phyloP scores from a whole-genome alignment of 2,888 invertebrate species.

The Metacarcinus magister region DNA sequence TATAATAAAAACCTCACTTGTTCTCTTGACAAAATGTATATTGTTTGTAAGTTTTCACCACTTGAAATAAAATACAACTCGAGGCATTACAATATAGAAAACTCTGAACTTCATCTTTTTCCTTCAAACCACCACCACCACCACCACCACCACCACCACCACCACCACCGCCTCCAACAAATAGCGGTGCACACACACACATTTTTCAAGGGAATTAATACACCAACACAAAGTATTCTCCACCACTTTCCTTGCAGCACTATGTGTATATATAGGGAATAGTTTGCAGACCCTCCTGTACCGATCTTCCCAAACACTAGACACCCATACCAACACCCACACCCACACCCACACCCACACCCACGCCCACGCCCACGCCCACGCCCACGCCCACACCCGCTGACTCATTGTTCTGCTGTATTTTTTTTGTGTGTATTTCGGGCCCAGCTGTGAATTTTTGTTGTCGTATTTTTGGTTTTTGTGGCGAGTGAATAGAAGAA shows the following conservation, averaged over 20 bases:
- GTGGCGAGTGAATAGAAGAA: not conserved
- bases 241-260: not conserved
- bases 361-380: no score
- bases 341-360: no score
- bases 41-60: not conserved
- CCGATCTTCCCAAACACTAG: not conserved
- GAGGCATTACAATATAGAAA: not conserved
- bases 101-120: not conserved
- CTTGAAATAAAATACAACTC: not conserved
- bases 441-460: not conserved
- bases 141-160: conserved; percentile 15
- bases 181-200: no score
- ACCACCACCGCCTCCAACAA: not conserved
- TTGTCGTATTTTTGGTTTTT: not conserved
- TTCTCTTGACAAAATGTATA: not conserved
- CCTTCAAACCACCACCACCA: not conserved
- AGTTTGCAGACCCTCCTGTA: not conserved
- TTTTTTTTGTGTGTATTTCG: no score
- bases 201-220: conserved; percentile 19
- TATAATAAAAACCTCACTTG: not conserved
- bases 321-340: not conserved
- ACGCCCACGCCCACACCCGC: not conserved
- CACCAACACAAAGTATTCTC: not conserved
- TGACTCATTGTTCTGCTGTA: not conserved
- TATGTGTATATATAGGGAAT: not conserved